Evolutionary conservation across 53 echinoderm and acorn worm species (phyloP).

Genomic region (Apostichopus leukothele): DNA sequence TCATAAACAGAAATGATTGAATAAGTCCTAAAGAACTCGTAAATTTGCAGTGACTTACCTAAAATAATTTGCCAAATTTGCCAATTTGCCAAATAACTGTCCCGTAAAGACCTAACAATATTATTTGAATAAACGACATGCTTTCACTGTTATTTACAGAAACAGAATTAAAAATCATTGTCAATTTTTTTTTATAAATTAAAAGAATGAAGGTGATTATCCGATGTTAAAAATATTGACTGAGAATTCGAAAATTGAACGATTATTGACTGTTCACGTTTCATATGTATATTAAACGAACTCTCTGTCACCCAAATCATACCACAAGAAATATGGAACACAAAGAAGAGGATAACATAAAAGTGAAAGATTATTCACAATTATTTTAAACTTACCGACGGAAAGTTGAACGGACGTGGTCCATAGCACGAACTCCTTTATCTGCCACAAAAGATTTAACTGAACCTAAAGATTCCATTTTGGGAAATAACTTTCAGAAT

Average conservation of each 20-base stretch:
- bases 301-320: neutral
- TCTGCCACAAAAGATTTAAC: conserved; percentile 23
- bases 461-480: conserved; percentile 14
- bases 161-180: neutral
- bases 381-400: conserved; percentile 4
- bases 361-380: too few relatives aligned
- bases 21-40: too few relatives aligned
- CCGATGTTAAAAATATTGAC: neutral
- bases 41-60: too few relatives aligned
- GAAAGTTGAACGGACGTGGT: conserved; percentile 10
- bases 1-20: too few relatives aligned
- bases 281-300: neutral
- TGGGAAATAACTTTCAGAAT: neutral
- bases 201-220: too few relatives aligned
- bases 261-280: too few relatives aligned
- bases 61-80: too few relatives aligned
- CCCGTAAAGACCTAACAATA: too few relatives aligned
- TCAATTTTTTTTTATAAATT: neutral
- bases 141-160: neutral
- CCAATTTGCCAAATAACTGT: too few relatives aligned
- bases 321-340: neutral
- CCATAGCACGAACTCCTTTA: conserved; percentile 1
- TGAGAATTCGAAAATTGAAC: neutral
- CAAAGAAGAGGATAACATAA: neutral
- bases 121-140: too few relatives aligned